Base-by-base conservation (phyloP, 2,113 vertebrate species). In the Nanorana parkeri region DNA sequence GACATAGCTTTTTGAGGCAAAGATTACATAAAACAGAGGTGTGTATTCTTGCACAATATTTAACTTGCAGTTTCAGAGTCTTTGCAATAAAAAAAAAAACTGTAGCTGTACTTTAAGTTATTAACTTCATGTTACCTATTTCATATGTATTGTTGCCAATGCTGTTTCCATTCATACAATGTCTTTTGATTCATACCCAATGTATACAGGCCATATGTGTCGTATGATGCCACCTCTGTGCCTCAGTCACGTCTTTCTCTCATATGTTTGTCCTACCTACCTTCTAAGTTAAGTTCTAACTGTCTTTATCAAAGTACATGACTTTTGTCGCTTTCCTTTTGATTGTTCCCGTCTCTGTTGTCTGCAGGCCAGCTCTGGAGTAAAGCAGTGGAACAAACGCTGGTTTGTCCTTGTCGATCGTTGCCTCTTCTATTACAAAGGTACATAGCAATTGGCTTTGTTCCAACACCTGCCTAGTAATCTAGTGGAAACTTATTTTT, bases 361-460 rank as follows among this genome's bases (percentile, higher is more conserved):
- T 67, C 63, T 63, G 0, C 87, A 99, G 97, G 96, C 96, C 89
- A 98, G 96, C 90, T 97, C 95, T 2, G 97, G 97, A 23, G 96
- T 98, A 65, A 98, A 96, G 86, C 96, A 97, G 84, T 99, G 97
- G 97, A 99, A 97, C 89, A 98, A 95, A 87, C 94, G 97, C 81
- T 99, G 97, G 97, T 99, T 99, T 0, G 96, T 98, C 83, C 93
- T 99, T 85, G 92, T 96, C 54, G 97, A 99, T 86, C 94, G 96
- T 81, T 97, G 96, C 90, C 95, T 99, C 68, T 99, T 98, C 89
- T 99, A 98, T 90, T 99, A 98, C 83, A 98, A 97, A 97, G 97
- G 97, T 99, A 78, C 28, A 88, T 64, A 68, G 41, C 16, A 23
- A 36, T 16, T 55, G 26, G 52, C 51, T 21, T 7, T 55, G 55